Evolutionary conservation across 1,140 invertebrate genomes (phyloP), one percentile per base, ranked within the genome.

Genomic region (Scaptomyza hsui): DNA sequence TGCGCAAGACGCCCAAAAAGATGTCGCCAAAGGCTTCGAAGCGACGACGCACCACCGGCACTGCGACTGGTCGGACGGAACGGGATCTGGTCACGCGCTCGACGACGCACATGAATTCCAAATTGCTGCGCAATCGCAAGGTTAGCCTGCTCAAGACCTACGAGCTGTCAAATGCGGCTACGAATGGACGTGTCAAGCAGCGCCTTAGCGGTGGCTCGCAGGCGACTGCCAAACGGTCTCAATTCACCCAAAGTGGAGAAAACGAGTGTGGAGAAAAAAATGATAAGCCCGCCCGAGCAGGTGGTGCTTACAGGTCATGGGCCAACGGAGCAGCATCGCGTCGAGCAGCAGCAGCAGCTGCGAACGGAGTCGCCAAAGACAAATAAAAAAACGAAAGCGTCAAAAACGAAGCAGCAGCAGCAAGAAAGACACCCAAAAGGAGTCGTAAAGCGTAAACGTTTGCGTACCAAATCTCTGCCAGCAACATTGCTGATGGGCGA

Each of bases 91-190:
- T 88, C 0, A 89, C 83, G 3, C 83, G 82, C 0, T 82, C 83
- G 7, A 81, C 78, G 3, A 81, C 78, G 0, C 68, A 81, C 3
- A 61, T 88, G 48, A 89, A 88, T 21, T 89, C 82, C 0, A 88
- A 88, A 51, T 56, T 82, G 53, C 39, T 88, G 5, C 78, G 82
- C 2, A 88, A 76, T 72, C 83, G 82, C 19, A 89, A 89, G 39
- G 62, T 88, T 0, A 89, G 53, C 26, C 59, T 88, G 19, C 61
- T 88, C 0, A 89, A 88, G 53, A 88, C 52, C 42, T 82, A 82
- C n/a, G 75, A 77, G 3, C 39, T 88, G 4, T 18, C 83, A 5
- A 78, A 89, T 32, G 48, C 29, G 7, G 12, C 42, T 21, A 44
- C 44, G 5, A 60, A 42, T n/a, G 42, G 18, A 0, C 63, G 75